A percentile compares a stretch with the other conserved stretches of the same genome.
These are phyloP conservation scores for Zoanthus sociatus DNA, from an alignment of 92 coral and sea anemone species.

Conservation along the genomic window DNA sequence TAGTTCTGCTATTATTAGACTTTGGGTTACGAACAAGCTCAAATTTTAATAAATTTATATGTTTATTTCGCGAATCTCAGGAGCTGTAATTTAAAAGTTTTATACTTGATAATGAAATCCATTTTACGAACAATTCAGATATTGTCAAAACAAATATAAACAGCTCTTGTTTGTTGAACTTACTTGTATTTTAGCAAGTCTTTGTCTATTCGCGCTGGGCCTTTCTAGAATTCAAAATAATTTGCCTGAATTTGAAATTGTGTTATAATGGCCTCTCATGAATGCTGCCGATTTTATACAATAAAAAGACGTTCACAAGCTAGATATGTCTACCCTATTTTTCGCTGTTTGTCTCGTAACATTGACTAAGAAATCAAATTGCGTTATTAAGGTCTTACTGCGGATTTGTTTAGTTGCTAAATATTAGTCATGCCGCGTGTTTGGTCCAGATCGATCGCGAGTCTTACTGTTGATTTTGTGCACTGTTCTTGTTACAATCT, in stretches of 20 bases:
- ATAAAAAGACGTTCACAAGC: background rate
- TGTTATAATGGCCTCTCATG: background rate
- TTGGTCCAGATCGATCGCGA: too few relatives aligned
- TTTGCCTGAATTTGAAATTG: background rate
- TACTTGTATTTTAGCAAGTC: background rate
- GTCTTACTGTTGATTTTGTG: too few relatives aligned
- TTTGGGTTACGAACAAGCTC: background rate
- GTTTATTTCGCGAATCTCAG: background rate
- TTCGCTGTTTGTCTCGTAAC: background rate
- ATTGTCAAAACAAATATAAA: slow-evolving; percentile 29
- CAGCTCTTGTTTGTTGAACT: slow-evolving; percentile 20
- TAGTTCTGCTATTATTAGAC: background rate
- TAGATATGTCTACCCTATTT: background rate
- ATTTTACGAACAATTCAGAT: background rate
- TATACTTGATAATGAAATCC: background rate
- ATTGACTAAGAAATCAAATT: too few relatives aligned
- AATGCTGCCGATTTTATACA: background rate
- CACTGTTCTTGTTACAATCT: too few relatives aligned
- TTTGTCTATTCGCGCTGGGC: background rate
- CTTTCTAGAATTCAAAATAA: background rate
- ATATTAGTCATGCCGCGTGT: background rate
- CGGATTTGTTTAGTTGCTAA: background rate
- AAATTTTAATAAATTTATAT: background rate
- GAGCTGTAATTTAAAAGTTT: background rate
- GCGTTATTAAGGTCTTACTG: too few relatives aligned